Percentiles rank a stretch among this genome's conserved stretches.
Evolutionary conservation across 2,113 vertebrate genomes (phyloP).

Genomic region (Perccottus glenii): DNA sequence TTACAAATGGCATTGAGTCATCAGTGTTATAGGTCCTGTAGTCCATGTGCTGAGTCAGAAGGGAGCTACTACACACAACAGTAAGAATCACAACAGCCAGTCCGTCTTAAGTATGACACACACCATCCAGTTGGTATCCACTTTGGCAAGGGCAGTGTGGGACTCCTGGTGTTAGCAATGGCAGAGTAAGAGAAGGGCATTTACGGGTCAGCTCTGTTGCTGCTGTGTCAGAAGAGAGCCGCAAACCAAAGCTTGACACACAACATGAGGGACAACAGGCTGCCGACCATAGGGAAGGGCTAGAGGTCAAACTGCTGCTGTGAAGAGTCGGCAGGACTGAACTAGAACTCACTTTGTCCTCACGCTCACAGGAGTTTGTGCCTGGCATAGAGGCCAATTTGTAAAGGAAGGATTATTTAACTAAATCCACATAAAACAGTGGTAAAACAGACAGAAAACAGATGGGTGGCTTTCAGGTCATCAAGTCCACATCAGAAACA

Average conservation of each 20-base stretch:
- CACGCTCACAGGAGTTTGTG: not conserved
- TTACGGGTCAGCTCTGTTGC: conserved; percentile 44
- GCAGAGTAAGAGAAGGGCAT: conserved; percentile 4
- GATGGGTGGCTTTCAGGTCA: conserved; percentile 6
- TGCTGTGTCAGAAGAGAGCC: conserved; percentile 35
- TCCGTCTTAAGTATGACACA: conserved; percentile 28
- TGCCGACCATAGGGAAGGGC: conserved; percentile 22
- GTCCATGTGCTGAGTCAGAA: conserved; percentile 34
- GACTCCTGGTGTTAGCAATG: conserved; percentile 31
- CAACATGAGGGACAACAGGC: conserved; percentile 30
- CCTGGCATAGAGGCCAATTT: not conserved
- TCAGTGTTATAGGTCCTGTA: not conserved
- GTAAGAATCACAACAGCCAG: conserved; percentile 8
- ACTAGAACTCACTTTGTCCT: conserved; percentile 1
- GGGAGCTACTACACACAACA: conserved; percentile 16
- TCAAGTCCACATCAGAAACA: conserved; percentile 5
- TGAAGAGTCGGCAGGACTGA: conserved; percentile 15
- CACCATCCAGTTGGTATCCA: conserved; percentile 15
- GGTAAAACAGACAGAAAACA: not conserved
- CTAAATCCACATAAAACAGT: not conserved
- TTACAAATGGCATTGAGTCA: not conserved
- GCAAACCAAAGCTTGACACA: conserved; percentile 14
- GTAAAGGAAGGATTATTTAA: not conserved
- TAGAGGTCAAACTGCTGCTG: not conserved
- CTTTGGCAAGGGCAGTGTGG: conserved; percentile 16